Base-by-base conservation (phyloP, 2,888 invertebrate species). In the Conchocele bisecta region DNA sequence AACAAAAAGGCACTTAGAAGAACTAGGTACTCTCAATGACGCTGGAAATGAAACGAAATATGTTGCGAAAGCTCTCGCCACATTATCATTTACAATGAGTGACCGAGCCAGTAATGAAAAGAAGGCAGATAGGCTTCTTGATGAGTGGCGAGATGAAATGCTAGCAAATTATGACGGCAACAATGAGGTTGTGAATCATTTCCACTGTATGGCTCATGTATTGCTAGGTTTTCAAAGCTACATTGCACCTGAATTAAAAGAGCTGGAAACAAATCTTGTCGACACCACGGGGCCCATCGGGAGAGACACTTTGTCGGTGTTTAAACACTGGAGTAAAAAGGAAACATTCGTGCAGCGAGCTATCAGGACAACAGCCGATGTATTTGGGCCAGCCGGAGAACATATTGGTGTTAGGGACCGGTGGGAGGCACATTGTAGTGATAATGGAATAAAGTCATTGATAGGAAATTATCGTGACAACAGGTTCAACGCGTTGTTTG, bases 401-500 rank as follows among this genome's bases (percentile, higher is more conserved):
- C 70, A 77, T 26, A 33, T 46, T 50, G 70, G 70, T 15, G 56
- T 69, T 2, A 13, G 73, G 7, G 68, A 76, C 58, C 26, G 53
- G 7, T 79, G 73, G 79, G 73, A 75, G 39, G 63, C 73, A 1
- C 54, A 69, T 33, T 79, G 79, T 44, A 17, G 48, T 13, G 59
- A 17, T 26, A 50, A 66, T 28, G 75, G 70, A 17, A 28, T 73
- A 9, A 79, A 75, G 22, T 76, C 69, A 0, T 1, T 51, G 7
- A 75, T 75, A 20, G 68, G 74, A 22, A 77, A 77, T 22, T 77
- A 74, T 35, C 13, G 57, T 9, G 69, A 75, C 15, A 80, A 77
- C 39, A 26, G 72, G 11, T 75, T 77, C 29, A 77, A 77, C 64
- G 64, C 59, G 2, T n/a, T 75, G 4, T 75, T 77, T 50, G 60